These are phyloP conservation scores for Zingel zingel DNA, from an alignment of 2,113 vertebrate species.

Conservation along the genomic window DNA sequence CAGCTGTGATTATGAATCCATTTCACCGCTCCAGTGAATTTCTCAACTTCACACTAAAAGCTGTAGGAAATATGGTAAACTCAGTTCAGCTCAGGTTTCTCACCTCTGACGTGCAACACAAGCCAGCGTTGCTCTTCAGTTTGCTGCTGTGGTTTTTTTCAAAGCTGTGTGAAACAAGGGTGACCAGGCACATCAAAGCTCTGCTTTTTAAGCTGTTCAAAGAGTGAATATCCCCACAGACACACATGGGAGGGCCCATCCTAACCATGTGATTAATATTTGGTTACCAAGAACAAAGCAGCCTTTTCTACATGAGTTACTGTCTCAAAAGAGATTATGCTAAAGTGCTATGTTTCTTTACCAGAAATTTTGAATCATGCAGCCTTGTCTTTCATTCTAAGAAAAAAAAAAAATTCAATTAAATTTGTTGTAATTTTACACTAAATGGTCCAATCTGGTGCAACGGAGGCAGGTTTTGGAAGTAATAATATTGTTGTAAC, in stretches of 20 bases:
- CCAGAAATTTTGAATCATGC: background rate
- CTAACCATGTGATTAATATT: slow-evolving; percentile 26
- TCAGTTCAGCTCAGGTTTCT: background rate
- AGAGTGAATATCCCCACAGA: slow-evolving; percentile 34
- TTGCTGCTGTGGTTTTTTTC: background rate
- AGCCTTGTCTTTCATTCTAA: background rate
- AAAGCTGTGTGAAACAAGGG: slow-evolving; percentile 14
- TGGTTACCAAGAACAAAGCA: slow-evolving; percentile 24
- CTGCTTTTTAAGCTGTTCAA: slow-evolving; percentile 46
- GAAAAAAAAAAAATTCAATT: too few relatives aligned
- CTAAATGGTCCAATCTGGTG: background rate
- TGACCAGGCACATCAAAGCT: slow-evolving; percentile 52
- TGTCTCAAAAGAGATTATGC: background rate
- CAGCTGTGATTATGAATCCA: background rate
- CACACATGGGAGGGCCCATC: slow-evolving; percentile 14
- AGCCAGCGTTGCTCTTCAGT: background rate
- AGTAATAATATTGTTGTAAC: background rate
- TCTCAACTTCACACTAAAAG: background rate
- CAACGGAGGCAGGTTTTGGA: background rate
- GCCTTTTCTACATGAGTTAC: slow-evolving; percentile 14
- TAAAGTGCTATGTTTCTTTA: background rate
- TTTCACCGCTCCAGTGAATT: background rate
- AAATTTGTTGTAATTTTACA: background rate
- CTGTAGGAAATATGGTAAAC: background rate
- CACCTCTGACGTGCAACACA: background rate